Evolutionary conservation across 2,113 vertebrate genomes (phyloP).

Genomic region (Pangasianodon gigas): DNA sequence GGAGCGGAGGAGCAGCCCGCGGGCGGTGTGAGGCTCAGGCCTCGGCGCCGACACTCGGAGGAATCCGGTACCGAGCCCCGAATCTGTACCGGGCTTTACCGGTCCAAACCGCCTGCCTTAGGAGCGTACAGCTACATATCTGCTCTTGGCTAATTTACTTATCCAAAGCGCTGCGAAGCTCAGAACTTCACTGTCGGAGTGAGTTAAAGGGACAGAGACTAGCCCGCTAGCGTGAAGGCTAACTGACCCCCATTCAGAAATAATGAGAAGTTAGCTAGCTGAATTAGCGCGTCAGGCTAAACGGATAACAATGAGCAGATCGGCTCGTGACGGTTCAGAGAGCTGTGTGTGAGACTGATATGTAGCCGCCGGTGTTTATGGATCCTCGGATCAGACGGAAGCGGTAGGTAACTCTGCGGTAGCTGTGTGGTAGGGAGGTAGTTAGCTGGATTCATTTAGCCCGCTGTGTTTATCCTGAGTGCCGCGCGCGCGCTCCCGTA

Average conservation of each 20-base stretch:
- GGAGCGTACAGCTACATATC: neutral
- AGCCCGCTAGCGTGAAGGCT: slow-evolving; percentile 12
- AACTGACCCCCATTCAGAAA: neutral
- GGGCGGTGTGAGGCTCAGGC: slow-evolving; percentile 61
- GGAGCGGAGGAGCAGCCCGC: neutral
- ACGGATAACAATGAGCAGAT: slow-evolving; percentile 1
- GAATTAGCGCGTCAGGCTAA: neutral
- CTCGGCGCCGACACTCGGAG: slow-evolving; percentile 59
- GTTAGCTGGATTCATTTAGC: slow-evolving; percentile 39
- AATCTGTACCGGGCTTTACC: neutral
- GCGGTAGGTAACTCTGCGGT: neutral
- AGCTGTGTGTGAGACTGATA: neutral
- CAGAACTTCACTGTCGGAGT: neutral
- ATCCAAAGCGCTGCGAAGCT: neutral
- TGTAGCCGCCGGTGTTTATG: neutral
- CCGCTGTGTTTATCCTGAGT: neutral
- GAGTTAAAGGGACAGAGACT: slow-evolving; percentile 5
- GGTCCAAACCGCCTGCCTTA: too few relatives aligned
- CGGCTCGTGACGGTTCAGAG: neutral
- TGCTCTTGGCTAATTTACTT: too few relatives aligned
- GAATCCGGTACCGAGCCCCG: slow-evolving; percentile 1
- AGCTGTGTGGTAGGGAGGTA: neutral
- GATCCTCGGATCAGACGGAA: neutral
- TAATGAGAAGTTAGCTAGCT: neutral
- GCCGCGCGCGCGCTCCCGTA: neutral